Conservation (phyloP, 2,888 invertebrate genomes). For the Tanypteryx hageni region DNA sequence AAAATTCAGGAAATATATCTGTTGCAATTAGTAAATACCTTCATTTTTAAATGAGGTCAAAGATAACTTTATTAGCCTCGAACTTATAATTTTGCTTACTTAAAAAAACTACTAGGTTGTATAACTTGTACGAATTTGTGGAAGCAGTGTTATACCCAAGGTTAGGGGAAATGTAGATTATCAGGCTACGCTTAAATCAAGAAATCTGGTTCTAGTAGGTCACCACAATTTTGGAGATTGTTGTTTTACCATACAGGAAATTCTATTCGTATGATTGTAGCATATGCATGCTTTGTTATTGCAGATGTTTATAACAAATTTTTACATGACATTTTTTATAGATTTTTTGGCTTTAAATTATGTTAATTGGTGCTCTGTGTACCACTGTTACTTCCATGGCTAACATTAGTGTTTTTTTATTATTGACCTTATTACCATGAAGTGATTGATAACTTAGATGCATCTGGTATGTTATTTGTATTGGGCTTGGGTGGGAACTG, state of each 20-base stretch:
- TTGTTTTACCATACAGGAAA: neutral
- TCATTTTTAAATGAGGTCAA: too few species aligned
- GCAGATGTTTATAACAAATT: slow-evolving; percentile 49
- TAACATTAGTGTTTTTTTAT: slow-evolving; percentile 50
- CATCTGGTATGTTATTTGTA: slow-evolving; percentile 45
- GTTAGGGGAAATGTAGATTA: too few species aligned
- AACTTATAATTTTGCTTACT: too few species aligned
- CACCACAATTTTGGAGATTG: too few species aligned
- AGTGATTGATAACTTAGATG: slow-evolving; percentile 41
- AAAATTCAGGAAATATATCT: too few species aligned
- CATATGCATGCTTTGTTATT: slow-evolving; percentile 52
- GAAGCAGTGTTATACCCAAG: too few species aligned
- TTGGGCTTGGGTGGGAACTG: slow-evolving; percentile 40
- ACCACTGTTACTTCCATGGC: slow-evolving; percentile 46
- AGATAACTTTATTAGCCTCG: too few species aligned
- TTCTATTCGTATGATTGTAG: slow-evolving; percentile 20
- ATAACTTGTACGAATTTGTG: too few species aligned
- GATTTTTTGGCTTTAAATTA: slow-evolving; percentile 35
- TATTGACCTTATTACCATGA: slow-evolving; percentile 37
- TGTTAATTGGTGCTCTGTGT: slow-evolving; percentile 57
- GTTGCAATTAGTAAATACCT: too few species aligned
- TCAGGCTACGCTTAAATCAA: too few species aligned
- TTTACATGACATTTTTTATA: slow-evolving; percentile 32
- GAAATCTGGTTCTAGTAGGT: too few species aligned
- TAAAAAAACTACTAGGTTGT: too few species aligned